These are phyloP conservation scores for Somateria mollissima DNA, from an alignment of 2,797 vertebrate species.

Conservation along the genomic window DNA sequence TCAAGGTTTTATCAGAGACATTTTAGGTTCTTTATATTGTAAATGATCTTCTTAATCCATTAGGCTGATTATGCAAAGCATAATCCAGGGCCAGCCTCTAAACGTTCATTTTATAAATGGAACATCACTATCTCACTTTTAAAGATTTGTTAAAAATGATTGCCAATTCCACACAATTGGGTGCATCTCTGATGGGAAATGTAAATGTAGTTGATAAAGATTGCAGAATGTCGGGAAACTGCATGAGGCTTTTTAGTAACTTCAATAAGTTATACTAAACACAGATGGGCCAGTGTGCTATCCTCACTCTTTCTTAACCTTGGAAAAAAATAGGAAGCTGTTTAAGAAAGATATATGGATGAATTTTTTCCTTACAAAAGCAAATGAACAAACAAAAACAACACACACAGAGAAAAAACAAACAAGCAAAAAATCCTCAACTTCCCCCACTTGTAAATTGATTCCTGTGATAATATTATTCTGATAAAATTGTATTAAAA, in stretches of 20 bases:
- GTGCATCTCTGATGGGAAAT: slow-evolving; percentile 54
- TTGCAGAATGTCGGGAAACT: slow-evolving; percentile 17
- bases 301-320: background rate
- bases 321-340: background rate
- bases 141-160: slow-evolving; percentile 33
- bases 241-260: slow-evolving; percentile 14
- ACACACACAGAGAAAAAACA: no score
- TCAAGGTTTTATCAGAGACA: slow-evolving; percentile 22
- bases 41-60: slow-evolving; percentile 57
- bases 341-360: background rate
- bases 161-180: slow-evolving; percentile 27
- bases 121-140: slow-evolving; percentile 3
- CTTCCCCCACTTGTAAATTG: background rate
- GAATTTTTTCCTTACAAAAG: background rate
- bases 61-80: slow-evolving; percentile 58
- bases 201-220: slow-evolving; percentile 53
- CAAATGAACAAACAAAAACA: background rate
- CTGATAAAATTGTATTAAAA: background rate
- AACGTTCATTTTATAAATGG: slow-evolving; percentile 57
- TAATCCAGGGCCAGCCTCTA: slow-evolving; percentile 26
- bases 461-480: background rate
- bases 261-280: background rate
- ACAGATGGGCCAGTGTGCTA: background rate
- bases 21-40: slow-evolving; percentile 49
- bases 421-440: background rate